These are phyloP conservation scores for Latrodectus geometricus DNA, from an alignment of 1,140 invertebrate genomes.

Conservation along the genomic window DNA sequence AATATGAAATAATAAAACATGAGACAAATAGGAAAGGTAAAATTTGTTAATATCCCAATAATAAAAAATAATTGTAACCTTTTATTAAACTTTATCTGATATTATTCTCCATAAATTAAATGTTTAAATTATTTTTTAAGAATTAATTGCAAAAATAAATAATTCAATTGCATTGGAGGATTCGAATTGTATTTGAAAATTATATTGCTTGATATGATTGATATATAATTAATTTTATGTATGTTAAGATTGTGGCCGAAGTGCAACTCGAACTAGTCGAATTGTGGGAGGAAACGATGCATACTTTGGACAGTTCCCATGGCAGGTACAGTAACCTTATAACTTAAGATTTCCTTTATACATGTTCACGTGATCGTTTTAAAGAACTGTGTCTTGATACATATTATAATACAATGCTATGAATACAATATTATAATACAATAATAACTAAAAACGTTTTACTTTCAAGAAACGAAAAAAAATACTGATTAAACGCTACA, in stretches of 20 bases:
- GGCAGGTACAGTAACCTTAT: constrained; percentile 77
- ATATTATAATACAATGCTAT: too few species aligned
- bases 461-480: too few species aligned
- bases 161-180: too few species aligned
- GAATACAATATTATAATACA: too few species aligned
- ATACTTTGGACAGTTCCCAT: constrained; percentile 93
- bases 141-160: too few species aligned
- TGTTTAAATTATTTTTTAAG: too few species aligned
- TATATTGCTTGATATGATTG: background rate
- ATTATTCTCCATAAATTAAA: background rate
- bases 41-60: too few species aligned
- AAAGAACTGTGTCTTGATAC: background rate
- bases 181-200: background rate
- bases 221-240: background rate
- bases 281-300: constrained; percentile 94
- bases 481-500: too few species aligned
- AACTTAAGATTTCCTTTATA: background rate
- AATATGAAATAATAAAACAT: too few species aligned
- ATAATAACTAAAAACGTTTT: too few species aligned
- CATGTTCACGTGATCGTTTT: background rate
- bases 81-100: background rate
- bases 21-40: too few species aligned
- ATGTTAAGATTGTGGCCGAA: constrained; percentile 68
- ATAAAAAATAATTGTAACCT: too few species aligned
- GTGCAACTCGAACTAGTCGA: constrained; percentile 79